Conservation (phyloP, 2,113 vertebrate genomes). For the Patagioenas fasciata region DNA sequence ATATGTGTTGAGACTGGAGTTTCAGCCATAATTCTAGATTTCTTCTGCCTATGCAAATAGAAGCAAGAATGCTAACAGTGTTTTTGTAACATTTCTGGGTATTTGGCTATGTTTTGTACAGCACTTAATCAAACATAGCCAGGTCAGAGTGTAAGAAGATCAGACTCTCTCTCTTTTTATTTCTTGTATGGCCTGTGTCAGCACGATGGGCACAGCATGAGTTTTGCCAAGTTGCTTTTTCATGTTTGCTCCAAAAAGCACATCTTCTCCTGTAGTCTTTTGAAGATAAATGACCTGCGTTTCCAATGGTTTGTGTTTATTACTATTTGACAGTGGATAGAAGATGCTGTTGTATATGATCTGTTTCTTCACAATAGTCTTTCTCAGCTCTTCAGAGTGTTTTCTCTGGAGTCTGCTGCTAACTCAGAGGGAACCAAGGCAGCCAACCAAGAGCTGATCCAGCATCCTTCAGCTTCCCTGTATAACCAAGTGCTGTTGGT, state of each 20-base stretch:
- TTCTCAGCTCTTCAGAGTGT: not conserved
- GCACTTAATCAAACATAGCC: not conserved
- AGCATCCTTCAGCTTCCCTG: not conserved
- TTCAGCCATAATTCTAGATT: not conserved
- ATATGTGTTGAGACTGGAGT: not conserved
- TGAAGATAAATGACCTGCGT: not conserved
- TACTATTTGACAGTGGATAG: not conserved
- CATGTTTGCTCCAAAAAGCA: not conserved
- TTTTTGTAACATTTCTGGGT: not conserved
- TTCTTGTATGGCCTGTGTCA: not conserved
- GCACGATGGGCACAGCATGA: not conserved
- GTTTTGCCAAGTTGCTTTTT: not conserved
- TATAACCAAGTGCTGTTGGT: not conserved
- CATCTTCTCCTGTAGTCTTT: not conserved
- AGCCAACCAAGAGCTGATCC: not conserved
- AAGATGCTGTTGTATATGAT: not conserved
- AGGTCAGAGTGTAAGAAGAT: not conserved
- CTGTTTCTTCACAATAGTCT: not conserved
- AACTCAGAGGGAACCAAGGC: not conserved
- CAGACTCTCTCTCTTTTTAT: not conserved
- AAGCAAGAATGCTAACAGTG: not conserved
- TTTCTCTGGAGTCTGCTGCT: constrained; percentile 33
- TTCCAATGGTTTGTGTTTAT: not conserved
- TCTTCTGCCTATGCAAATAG: not conserved
- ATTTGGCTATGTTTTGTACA: not conserved